Evolutionary conservation across 2,888 invertebrate species (phyloP).

Genomic region (Lasiommata megera): DNA sequence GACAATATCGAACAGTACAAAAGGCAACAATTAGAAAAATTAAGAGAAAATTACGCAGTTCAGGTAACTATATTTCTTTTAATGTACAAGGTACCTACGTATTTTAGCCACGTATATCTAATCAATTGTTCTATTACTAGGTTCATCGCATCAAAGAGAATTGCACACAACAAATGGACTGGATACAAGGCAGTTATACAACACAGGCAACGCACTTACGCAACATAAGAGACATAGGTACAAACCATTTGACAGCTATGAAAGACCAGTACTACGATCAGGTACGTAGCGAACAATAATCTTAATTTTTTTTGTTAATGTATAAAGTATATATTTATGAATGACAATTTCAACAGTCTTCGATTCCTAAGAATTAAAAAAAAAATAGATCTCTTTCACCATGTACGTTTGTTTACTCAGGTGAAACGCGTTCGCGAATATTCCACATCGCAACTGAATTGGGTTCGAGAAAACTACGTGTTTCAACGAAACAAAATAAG

Average conservation of each 20-base stretch:
- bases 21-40: slow-evolving; percentile 91
- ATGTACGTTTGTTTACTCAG: slow-evolving; percentile 69
- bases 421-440: slow-evolving; percentile 95
- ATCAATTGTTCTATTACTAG: slow-evolving; percentile 55
- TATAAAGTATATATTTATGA: too few species aligned
- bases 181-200: slow-evolving; percentile 95
- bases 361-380: too few species aligned
- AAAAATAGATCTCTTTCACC: not conserved
- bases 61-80: slow-evolving; percentile 81
- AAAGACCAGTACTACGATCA: slow-evolving; percentile 96
- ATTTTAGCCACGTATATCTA: not conserved
- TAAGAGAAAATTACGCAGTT: slow-evolving; percentile 94
- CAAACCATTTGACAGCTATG: slow-evolving; percentile 91
- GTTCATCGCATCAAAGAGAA: slow-evolving; percentile 96
- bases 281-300: slow-evolving; percentile 80
- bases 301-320: too few species aligned
- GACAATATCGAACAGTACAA: slow-evolving; percentile 96
- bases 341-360: too few species aligned
- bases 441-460: slow-evolving; percentile 93
- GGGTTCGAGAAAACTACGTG: slow-evolving; percentile 97
- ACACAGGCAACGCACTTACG: slow-evolving; percentile 92
- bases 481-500: slow-evolving; percentile 96
- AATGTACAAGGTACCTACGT: too few species aligned
- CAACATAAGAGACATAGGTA: slow-evolving; percentile 95
- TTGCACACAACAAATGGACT: slow-evolving; percentile 96